These are phyloP conservation scores for Xenentodon cancila DNA, from an alignment of 2,797 vertebrate species.

Conservation along the genomic window DNA sequence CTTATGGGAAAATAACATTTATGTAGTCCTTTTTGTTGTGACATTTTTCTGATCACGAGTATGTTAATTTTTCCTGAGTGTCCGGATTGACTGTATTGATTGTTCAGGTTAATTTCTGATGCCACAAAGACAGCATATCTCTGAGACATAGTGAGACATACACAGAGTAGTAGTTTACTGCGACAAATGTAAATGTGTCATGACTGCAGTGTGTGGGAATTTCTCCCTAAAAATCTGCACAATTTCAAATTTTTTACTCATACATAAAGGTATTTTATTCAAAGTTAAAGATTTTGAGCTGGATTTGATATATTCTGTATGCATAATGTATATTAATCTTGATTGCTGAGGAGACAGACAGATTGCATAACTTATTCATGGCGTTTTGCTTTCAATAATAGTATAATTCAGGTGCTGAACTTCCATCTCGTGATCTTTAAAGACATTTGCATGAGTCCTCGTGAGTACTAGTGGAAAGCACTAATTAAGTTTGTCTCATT, in stretches of 20 bases:
- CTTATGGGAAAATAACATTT: background rate
- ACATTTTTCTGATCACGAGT: background rate
- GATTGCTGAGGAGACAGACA: slow-evolving; percentile 13
- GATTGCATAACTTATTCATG: slow-evolving; percentile 63
- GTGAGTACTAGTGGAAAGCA: slow-evolving; percentile 35
- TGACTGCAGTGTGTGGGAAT: too few species aligned
- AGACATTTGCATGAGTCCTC: slow-evolving; percentile 38
- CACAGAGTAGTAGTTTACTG: too few species aligned
- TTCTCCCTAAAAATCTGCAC: too few species aligned
- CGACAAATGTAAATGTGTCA: too few species aligned
- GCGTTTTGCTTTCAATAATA: slow-evolving; percentile 68
- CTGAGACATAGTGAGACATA: slow-evolving; percentile 9
- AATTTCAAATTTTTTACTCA: too few species aligned
- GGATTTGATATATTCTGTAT: too few species aligned
- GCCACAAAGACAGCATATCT: background rate
- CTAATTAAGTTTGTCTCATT: slow-evolving; percentile 51
- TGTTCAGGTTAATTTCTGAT: slow-evolving; percentile 2
- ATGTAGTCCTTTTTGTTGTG: background rate
- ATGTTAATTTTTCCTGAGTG: background rate
- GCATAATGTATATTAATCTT: background rate
- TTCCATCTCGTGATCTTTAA: slow-evolving; percentile 67
- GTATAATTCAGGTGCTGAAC: slow-evolving; percentile 57
- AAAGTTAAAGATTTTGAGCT: too few species aligned
- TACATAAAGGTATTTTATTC: too few species aligned
- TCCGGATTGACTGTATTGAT: background rate